phyloP scores from a whole-genome alignment of 2,797 vertebrate species.

The Hapalemur alaotrensis region DNA sequence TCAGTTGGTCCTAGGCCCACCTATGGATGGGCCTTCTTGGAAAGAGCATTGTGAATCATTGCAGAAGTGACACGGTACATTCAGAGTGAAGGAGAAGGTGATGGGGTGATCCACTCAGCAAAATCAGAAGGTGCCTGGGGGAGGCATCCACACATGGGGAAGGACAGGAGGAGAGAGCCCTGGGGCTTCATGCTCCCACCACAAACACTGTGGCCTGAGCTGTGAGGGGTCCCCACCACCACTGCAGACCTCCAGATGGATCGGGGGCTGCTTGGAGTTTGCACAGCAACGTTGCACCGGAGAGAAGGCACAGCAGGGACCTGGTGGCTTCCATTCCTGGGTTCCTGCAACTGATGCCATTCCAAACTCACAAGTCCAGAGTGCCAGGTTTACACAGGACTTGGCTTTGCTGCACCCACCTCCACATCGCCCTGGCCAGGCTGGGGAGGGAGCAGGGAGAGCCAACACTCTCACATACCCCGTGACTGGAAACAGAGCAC shows the following conservation, averaged over 20 bases:
- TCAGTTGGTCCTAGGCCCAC: not conserved
- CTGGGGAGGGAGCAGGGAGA: not conserved
- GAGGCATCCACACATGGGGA: not conserved
- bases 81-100: not conserved
- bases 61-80: not conserved
- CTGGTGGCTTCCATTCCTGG: not conserved
- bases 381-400: not conserved
- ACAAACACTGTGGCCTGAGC: not conserved
- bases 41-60: not conserved
- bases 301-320: not conserved
- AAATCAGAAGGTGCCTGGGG: not conserved
- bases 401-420: not conserved
- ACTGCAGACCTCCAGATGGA: not conserved
- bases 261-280: not conserved
- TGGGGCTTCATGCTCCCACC: not conserved
- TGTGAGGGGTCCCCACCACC: not conserved
- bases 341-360: not conserved
- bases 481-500: not conserved
- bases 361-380: not conserved
- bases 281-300: not conserved
- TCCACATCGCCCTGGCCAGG: not conserved
- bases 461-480: not conserved
- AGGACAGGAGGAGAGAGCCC: not conserved
- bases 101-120: not conserved
- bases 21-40: not conserved